Evolutionary conservation across 2,888 invertebrate genomes (phyloP).

Genomic region (Muscina levida): DNA sequence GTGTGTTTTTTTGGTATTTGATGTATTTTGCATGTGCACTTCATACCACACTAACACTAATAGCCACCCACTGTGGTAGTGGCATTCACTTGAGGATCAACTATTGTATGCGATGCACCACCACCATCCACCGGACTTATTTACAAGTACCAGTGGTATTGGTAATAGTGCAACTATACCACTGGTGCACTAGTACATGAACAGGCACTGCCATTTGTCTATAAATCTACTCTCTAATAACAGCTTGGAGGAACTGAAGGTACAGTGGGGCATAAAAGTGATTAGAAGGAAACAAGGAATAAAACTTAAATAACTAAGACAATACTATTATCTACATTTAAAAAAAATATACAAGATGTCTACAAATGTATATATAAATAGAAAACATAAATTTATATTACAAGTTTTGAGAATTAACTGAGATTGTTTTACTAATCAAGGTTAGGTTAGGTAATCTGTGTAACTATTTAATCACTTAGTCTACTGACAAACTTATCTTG

Average conservation of each 20-base stretch:
- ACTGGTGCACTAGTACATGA: conserved; percentile 9
- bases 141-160: background rate
- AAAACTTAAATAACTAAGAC: too few species aligned
- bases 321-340: too few species aligned
- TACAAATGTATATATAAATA: too few species aligned
- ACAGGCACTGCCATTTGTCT: conserved; percentile 50
- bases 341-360: too few species aligned
- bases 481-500: too few species aligned
- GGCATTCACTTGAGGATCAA: too few species aligned
- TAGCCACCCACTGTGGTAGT: background rate
- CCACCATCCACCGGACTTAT: background rate
- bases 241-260: conserved; percentile 40
- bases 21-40: conserved; percentile 38
- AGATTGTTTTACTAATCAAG: too few species aligned
- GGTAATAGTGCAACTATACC: background rate
- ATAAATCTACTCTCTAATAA: conserved; percentile 56
- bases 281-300: too few species aligned
- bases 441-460: too few species aligned
- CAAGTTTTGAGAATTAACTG: too few species aligned
- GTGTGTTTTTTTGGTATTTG: conserved; percentile 3
- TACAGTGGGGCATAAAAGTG: conserved; percentile 65
- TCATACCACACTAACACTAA: conserved; percentile 20
- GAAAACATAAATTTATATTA: too few species aligned
- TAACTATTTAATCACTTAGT: too few species aligned
- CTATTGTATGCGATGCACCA: background rate